Evolutionary conservation across 2,888 invertebrate genomes (phyloP).

Genomic region (Lithophane semibrunnea): DNA sequence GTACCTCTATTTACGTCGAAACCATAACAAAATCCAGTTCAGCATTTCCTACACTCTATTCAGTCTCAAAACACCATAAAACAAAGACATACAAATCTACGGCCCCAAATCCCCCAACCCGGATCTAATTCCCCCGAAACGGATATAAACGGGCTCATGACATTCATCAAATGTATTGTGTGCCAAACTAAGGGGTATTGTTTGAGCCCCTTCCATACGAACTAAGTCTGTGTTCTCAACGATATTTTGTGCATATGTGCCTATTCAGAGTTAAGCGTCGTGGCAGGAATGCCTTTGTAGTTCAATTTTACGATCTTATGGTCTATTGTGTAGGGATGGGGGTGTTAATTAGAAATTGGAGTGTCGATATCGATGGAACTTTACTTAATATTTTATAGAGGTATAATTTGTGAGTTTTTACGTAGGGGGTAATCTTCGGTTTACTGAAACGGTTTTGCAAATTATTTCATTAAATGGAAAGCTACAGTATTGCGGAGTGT

Average conservation of each 20-base stretch:
- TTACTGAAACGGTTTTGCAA: background rate
- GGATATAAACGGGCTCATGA: conserved; percentile 55
- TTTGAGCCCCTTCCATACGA: conserved; percentile 60
- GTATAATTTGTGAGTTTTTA: too few species aligned
- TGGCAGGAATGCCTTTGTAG: conserved; percentile 80
- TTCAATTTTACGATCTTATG: conserved; percentile 77
- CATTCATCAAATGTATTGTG: conserved; percentile 59
- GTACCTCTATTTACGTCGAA: background rate
- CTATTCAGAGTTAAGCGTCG: conserved; percentile 76
- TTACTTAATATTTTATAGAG: background rate
- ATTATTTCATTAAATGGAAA: background rate
- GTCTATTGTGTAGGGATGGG: conserved; percentile 73
- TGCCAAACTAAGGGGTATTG: conserved; percentile 43
- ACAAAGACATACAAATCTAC: conserved; percentile 44
- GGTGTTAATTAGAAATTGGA: conserved; percentile 24
- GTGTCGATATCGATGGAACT: conserved; percentile 56
- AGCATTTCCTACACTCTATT: background rate
- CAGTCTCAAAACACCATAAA: conserved; percentile 31
- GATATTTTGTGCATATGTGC: conserved; percentile 74
- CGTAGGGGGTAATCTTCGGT: background rate
- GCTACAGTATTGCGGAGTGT: background rate
- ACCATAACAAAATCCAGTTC: background rate
- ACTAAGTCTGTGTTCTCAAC: conserved; percentile 50
- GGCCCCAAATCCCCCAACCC: conserved; percentile 43
- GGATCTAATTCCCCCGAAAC: conserved; percentile 50